Evolutionary conservation across 2,888 invertebrate species (phyloP).

Genomic region (Lissocephala sabroskyi): DNA sequence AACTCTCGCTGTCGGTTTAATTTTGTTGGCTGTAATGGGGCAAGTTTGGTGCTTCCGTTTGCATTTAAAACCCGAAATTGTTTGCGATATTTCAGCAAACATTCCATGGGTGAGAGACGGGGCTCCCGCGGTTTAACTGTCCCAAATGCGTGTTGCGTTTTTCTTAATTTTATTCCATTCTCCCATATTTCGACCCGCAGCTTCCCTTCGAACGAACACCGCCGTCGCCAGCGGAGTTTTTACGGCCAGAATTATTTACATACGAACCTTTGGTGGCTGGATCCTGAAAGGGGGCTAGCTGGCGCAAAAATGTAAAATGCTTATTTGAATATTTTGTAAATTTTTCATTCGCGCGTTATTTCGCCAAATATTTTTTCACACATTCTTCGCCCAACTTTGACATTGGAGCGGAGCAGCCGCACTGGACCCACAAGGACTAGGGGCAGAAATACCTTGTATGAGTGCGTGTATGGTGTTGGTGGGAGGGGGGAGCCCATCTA

Average conservation of each 20-base stretch:
- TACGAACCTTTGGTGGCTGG: not conserved
- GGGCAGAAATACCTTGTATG: not conserved
- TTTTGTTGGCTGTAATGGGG: slow-evolving; percentile 20
- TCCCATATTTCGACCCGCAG: slow-evolving; percentile 20
- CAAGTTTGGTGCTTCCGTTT: slow-evolving; percentile 16
- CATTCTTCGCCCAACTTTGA: slow-evolving; percentile 48
- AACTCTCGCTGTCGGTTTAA: slow-evolving; percentile 8
- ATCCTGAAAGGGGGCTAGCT: slow-evolving; percentile 2
- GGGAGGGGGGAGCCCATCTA: not conserved
- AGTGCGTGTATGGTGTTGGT: not conserved
- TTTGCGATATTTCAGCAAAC: too few species aligned
- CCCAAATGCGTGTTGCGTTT: slow-evolving; percentile 12
- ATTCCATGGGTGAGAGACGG: too few species aligned
- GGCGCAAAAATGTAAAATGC: slow-evolving; percentile 33
- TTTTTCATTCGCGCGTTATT: slow-evolving; percentile 53
- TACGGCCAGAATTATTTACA: not conserved
- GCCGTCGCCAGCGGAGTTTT: slow-evolving; percentile 5
- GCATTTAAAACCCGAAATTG: too few species aligned
- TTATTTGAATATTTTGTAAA: slow-evolving; percentile 56
- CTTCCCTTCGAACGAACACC: not conserved
- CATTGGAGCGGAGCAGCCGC: slow-evolving; percentile 28
- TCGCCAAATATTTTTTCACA: slow-evolving; percentile 51
- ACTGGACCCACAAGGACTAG: too few species aligned
- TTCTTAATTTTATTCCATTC: slow-evolving; percentile 29
- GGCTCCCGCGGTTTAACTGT: too few species aligned